Evolutionary conservation across 2,888 invertebrate species (phyloP), one percentile per base, ranked within the genome.

Genomic region (Danaus chrysippus): DNA sequence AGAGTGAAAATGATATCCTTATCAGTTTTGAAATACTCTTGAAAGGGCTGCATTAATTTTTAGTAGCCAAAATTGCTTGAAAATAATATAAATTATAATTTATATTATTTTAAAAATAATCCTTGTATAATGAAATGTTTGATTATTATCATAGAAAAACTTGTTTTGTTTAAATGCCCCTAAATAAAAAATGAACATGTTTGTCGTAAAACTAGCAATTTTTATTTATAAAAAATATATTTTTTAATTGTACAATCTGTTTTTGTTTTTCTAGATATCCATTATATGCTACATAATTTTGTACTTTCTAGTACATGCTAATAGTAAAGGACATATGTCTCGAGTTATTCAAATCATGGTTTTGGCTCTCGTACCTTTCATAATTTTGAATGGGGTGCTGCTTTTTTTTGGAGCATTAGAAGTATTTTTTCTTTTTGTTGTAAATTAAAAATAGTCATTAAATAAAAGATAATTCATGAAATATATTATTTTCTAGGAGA

Each of bases 371-470:
- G 68, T 83, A 58, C 76, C 79, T 0, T 56, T 75, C 1, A 74
- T 79, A 55, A 59, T 78, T 10, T 0, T 79, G 0, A 74, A 74
- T 41, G 82, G 78, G n/a, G 10, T 76, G 1, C 9, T 83, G 2
- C 62, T 84, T 49, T 79, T 83, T 58, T 64, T 76, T 54, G 83
- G 83, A 11, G 80, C 81, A 3, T 64, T 81, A 53, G 76, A 83
- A 68, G 84, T 84, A 64, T 70, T 72, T 60, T 13, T 56, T 55
- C 19, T 13, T 3, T 19, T 46, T 42, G 1, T n/a, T 6, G 13
- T 8, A 34, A 34, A 1, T 34, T 34, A n/a, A 54, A 54, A 23
- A 11, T 10, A 41, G 17, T 15, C 8, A 42, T 42, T 42, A 41
- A 23, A 8, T 10, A 43, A 54, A 34, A 34, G 11, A 10, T 15